These are phyloP conservation scores for Thysanoteuthis rhombus DNA, from an alignment of 2,888 invertebrate species.

Conservation along the genomic window DNA sequence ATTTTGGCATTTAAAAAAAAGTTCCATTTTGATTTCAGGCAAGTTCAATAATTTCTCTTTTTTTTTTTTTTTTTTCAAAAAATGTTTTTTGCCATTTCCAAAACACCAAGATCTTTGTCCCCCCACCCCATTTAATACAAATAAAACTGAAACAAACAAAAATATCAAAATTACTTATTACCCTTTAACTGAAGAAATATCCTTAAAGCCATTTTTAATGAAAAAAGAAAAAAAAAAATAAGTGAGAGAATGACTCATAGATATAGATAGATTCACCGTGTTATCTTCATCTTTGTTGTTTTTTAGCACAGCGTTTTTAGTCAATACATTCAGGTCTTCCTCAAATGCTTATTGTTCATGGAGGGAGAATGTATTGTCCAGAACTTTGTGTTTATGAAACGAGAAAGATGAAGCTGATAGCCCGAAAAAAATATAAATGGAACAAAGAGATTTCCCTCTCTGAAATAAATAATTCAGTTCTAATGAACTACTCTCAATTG, in stretches of 20 bases:
- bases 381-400: not conserved
- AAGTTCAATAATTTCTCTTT: no score
- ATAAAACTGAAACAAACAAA: not conserved
- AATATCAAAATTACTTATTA: no score
- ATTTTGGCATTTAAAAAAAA: not conserved
- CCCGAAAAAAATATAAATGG: not conserved
- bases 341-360: not conserved
- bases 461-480: not conserved
- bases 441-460: not conserved
- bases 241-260: no score
- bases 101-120: not conserved
- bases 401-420: not conserved
- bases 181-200: no score
- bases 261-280: not conserved
- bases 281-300: not conserved
- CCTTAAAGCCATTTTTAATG: no score
- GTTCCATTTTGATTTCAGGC: no score
- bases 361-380: not conserved
- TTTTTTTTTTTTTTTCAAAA: no score
- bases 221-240: no score
- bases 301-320: not conserved
- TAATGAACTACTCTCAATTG: not conserved
- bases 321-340: not conserved
- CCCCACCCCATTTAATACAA: not conserved
- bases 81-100: not conserved